Percentiles rank a stretch among this genome's conserved stretches.
phyloP scores from a whole-genome alignment of 2,113 vertebrate genomes.

The Platysteira castanea region DNA sequence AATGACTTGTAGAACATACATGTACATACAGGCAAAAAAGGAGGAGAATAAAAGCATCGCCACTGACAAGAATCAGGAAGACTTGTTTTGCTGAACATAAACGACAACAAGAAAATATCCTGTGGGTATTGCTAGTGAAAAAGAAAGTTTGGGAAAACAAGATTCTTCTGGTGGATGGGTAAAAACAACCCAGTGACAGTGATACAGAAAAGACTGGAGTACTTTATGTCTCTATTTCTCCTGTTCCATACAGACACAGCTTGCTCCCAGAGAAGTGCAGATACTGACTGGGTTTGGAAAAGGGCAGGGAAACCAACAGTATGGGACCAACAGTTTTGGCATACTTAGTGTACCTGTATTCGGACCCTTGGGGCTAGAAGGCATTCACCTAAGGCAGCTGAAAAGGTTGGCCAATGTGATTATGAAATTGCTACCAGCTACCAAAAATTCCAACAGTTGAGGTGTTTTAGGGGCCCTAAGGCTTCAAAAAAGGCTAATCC shows the following conservation, averaged over 20 bases:
- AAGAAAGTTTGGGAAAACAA: not conserved
- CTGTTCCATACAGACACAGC: not conserved
- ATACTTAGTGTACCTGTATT: not conserved
- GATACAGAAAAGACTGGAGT: not conserved
- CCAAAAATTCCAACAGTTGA: not conserved
- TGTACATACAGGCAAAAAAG: not conserved
- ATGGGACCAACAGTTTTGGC: not conserved
- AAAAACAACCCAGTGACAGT: not conserved
- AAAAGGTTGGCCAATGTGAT: not conserved
- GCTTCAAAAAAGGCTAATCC: not conserved
- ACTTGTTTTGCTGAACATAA: not conserved
- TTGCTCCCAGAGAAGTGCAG: not conserved
- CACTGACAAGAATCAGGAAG: not conserved
- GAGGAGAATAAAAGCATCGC: not conserved
- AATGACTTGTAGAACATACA: not conserved
- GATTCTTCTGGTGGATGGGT: not conserved
- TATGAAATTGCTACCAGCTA: not conserved
- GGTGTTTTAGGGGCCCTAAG: not conserved
- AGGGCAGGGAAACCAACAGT: not conserved
- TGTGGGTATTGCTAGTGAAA: not conserved
- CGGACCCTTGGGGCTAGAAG: not conserved
- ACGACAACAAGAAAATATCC: not conserved
- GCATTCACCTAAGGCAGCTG: not conserved
- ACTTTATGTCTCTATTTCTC: rapidly evolving
- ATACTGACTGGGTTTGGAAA: not conserved